A percentile compares a stretch with the other conserved stretches of the same genome.
Evolutionary conservation across 2,797 vertebrate species (phyloP).

Genomic region (Oryzias dopingdopingensis): DNA sequence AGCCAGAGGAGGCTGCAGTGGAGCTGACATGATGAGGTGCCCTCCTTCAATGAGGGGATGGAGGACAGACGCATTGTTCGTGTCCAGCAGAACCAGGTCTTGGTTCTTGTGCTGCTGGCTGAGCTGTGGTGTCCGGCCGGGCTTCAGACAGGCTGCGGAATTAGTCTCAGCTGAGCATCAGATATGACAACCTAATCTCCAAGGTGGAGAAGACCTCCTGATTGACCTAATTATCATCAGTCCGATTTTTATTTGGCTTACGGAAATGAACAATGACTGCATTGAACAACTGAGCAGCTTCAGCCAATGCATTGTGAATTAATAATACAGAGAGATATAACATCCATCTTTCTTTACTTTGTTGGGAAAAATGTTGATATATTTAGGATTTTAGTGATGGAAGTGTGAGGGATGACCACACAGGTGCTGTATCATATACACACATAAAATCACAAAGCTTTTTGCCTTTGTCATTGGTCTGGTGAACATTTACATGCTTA

Average conservation of each 20-base stretch:
- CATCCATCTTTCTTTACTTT: no score
- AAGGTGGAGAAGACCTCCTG: constrained; percentile 16
- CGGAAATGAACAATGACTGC: constrained; percentile 32
- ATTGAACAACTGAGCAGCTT: constrained; percentile 43
- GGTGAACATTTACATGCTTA: constrained; percentile 6
- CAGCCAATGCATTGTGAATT: constrained; percentile 49
- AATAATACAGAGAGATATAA: constrained; percentile 1
- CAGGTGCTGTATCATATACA: constrained; percentile 71
- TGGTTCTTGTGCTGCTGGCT: constrained; percentile 27
- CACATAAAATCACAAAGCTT: not conserved
- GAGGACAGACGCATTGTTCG: constrained; percentile 73
- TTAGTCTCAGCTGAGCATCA: constrained; percentile 40
- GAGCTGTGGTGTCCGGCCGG: constrained; percentile 15
- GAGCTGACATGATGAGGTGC: constrained; percentile 55
- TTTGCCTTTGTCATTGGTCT: constrained; percentile 32
- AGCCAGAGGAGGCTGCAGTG: constrained; percentile 28
- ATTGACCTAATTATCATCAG: constrained; percentile 16
- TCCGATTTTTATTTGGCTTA: not conserved
- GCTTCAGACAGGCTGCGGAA: constrained; percentile 16
- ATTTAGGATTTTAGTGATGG: no score
- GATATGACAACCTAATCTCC: constrained; percentile 30
- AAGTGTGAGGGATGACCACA: constrained; percentile 11
- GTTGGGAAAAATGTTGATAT: no score
- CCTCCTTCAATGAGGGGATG: constrained; percentile 35
- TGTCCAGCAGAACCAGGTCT: constrained; percentile 27